Base-by-base conservation (phyloP, 2,888 invertebrate species). In the Osedax frankpressi region DNA sequence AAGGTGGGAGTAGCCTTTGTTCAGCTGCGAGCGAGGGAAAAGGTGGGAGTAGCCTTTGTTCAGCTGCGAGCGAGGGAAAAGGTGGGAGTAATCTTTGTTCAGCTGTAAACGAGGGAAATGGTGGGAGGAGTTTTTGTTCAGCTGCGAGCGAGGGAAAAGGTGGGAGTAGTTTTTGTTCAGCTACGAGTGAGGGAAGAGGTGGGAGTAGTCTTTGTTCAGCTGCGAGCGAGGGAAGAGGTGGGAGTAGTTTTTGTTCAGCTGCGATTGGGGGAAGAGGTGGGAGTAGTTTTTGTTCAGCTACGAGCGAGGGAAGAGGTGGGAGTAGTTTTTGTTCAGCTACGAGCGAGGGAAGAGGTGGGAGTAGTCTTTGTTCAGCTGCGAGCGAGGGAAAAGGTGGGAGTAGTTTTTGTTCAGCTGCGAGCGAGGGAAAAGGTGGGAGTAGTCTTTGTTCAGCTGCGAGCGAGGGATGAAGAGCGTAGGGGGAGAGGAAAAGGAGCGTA, bases 81-180 rank as follows among this genome's bases (percentile, higher is more conserved):
- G n/a, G n/a, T n/a, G n/a, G n/a, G n/a, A n/a, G n/a, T n/a, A n/a
- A n/a, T n/a, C n/a, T n/a, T n/a, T n/a, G n/a, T n/a, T n/a, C n/a
- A n/a, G n/a, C n/a, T n/a, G n/a, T n/a, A n/a, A n/a, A n/a, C n/a
- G n/a, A n/a, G n/a, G n/a, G n/a, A n/a, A n/a, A n/a, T n/a, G n/a
- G n/a, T n/a, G n/a, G n/a, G n/a, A n/a, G n/a, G n/a, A n/a, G n/a
- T n/a, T n/a, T n/a, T n/a, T n/a, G n/a, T n/a, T 44, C 11, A 19
- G 19, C 44, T 6, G 19, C 11, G 19, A 19, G 44, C 19, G 11
- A 6, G 6, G 6, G 19, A 11, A 19, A 44, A 6, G 6, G 19
- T 75, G 60, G 24, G 71, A 60, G 0, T 24, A 59, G 6, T 75
- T 74, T 14, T 11, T 14, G 26, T 11, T 11, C 44, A 11, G 44